phyloP scores from a whole-genome alignment of 2,113 vertebrate genomes.

The Baryphthengus martii region DNA sequence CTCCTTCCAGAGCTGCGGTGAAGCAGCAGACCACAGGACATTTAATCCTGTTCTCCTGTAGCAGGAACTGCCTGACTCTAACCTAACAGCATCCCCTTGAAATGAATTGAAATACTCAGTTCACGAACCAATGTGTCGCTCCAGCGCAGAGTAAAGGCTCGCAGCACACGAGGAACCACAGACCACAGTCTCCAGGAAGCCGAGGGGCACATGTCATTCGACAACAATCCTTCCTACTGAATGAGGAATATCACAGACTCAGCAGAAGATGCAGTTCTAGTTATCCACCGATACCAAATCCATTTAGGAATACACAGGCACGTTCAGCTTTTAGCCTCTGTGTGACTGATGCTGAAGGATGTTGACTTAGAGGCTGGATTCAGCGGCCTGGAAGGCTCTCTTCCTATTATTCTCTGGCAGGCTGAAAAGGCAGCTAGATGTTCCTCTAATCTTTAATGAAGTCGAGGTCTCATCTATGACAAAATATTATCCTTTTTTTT shows the following conservation, averaged over 20 bases:
- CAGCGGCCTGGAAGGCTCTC: neutral
- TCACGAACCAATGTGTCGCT: neutral
- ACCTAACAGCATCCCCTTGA: neutral
- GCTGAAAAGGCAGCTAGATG: neutral
- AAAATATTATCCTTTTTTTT: neutral
- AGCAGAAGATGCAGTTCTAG: neutral
- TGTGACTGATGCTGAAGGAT: neutral
- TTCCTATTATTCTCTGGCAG: neutral
- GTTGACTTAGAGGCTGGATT: neutral
- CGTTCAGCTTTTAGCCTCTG: neutral
- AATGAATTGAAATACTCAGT: neutral
- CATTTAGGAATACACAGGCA: neutral
- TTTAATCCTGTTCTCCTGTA: neutral
- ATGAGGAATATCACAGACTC: neutral
- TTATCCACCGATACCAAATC: neutral
- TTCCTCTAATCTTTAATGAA: neutral
- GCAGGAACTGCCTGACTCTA: neutral
- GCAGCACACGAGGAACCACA: neutral
- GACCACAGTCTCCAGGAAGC: neutral
- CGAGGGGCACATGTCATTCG: neutral
- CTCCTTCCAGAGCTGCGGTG: neutral
- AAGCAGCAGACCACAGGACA: slow-evolving; percentile 1
- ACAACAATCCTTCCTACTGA: neutral
- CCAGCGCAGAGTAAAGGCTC: neutral
- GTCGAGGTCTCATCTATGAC: neutral